Percentiles rank a stretch among this genome's conserved stretches.
phyloP scores from a whole-genome alignment of 2,888 invertebrate species.

The Lycocerus yunnanus region DNA sequence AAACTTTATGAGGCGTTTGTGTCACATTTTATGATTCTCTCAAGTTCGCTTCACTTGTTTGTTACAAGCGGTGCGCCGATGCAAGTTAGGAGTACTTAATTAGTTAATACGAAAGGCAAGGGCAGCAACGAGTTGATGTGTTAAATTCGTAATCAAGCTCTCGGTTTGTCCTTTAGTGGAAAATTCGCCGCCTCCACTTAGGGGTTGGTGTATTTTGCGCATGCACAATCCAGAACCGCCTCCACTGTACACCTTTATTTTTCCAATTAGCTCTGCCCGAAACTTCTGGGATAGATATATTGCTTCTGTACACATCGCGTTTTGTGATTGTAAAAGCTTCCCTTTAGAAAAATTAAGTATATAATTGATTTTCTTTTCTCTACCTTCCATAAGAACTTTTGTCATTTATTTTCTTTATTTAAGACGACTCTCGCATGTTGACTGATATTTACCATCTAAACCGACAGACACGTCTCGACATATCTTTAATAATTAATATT shows the following conservation, averaged over 20 bases:
- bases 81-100: conserved; percentile 17
- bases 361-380: conserved; percentile 25
- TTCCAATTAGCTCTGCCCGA: conserved; percentile 52
- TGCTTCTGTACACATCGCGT: conserved; percentile 24
- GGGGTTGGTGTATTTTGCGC: conserved; percentile 49
- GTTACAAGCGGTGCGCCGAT: conserved; percentile 6
- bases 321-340: conserved; percentile 18
- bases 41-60: conserved; percentile 12
- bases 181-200: conserved; percentile 53
- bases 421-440: conserved; percentile 23
- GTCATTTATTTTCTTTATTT: conserved; percentile 19
- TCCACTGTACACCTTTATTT: conserved; percentile 54
- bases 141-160: conserved; percentile 34
- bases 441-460: conserved; percentile 19
- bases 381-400: conserved; percentile 4
- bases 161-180: conserved; percentile 27
- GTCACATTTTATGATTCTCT: conserved; percentile 29
- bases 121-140: conserved; percentile 24
- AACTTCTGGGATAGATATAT: conserved; percentile 27
- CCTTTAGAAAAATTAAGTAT: conserved; percentile 8
- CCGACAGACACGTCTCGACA: conserved; percentile 23
- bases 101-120: conserved; percentile 23
- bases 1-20: conserved; percentile 38
- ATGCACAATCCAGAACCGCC: conserved; percentile 49
- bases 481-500: conserved; percentile 28